phyloP scores from a whole-genome alignment of 92 coral and sea anemone genomes.

The Zoanthus solanderi region DNA sequence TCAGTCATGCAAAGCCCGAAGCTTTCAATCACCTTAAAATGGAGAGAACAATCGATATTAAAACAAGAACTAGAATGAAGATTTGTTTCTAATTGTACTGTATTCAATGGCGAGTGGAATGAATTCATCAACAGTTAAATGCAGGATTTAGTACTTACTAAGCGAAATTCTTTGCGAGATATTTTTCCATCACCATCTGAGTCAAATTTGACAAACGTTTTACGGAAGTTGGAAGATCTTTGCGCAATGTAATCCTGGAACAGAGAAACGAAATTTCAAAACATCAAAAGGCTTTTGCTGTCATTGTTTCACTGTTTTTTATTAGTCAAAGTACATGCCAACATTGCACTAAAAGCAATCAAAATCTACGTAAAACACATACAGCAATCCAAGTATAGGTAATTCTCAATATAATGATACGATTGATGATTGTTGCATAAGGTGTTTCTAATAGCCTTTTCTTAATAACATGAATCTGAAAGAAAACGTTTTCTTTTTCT shows the following conservation, averaged over 20 bases:
- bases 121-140: not conserved
- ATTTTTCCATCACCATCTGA: slow-evolving; percentile 93
- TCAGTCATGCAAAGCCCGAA: slow-evolving; percentile 93
- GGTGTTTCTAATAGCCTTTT: too few relatives aligned
- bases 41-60: not conserved
- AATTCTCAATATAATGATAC: too few relatives aligned
- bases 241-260: slow-evolving; percentile 89
- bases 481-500: too few relatives aligned
- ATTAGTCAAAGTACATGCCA: too few relatives aligned
- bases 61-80: not conserved
- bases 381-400: too few relatives aligned
- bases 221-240: slow-evolving; percentile 89
- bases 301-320: not conserved
- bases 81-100: not conserved
- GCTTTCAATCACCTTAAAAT: slow-evolving; percentile 79
- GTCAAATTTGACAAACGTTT: slow-evolving; percentile 93
- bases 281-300: not conserved
- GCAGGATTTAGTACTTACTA: slow-evolving; percentile 51
- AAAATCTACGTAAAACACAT: too few relatives aligned
- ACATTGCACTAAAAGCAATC: too few relatives aligned
- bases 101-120: too few relatives aligned
- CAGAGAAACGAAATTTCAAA: not conserved
- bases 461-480: too few relatives aligned
- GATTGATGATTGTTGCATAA: too few relatives aligned
- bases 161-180: slow-evolving; percentile 89